Evolutionary conservation across 1,140 invertebrate species (phyloP), one percentile per base, ranked within the genome.

Genomic region (Schmidtea mediterranea): DNA sequence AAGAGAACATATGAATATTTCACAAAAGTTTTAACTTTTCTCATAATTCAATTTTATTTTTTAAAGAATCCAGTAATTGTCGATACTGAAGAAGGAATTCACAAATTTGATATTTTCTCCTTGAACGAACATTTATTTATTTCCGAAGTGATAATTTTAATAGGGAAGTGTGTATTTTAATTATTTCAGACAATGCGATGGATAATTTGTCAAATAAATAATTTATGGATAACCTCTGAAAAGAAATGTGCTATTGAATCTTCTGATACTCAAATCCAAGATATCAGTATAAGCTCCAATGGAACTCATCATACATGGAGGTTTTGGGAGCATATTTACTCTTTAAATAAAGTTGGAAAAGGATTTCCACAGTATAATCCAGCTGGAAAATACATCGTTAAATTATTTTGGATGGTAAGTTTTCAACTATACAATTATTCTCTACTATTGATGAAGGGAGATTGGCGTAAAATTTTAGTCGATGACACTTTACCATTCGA

Each of bases 271-370:
- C 5, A 32, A 15, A n/a, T 41, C 43, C 46, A 48, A 32, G 24
- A 12, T 6, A 10, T 32, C 49, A 19, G 41, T 51, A 38, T 54
- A 52, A 21, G 50, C 52, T 16, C 49, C 55, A 43, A 55, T 52
- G 41, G 50, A 52, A 15, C 49, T 43, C n/a, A 21, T 10, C 58
- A 61, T 52, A 56, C 55, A 5, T 66, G 65, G 65, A 55, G 55
- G 43, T 62, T 62, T 16, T 66, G 64, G 65, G 63, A 65, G 52
- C 65, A 66, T 51, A 66, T 67, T 24, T 66, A 64, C 47, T 55
- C 65, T 38, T 53, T 65, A 36, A 62, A 57, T 43, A 66, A 64
- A 52, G 58, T 61, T 36, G 57, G 54, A n/a, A 65, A 63, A 48
- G 61, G 60, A n/a, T 49, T 63, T 18, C 61, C 63, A 1, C 52